A percentile compares a stretch with the other conserved stretches of the same genome.
phyloP scores from a whole-genome alignment of 2,113 vertebrate genomes.

The Lynx canadensis region DNA sequence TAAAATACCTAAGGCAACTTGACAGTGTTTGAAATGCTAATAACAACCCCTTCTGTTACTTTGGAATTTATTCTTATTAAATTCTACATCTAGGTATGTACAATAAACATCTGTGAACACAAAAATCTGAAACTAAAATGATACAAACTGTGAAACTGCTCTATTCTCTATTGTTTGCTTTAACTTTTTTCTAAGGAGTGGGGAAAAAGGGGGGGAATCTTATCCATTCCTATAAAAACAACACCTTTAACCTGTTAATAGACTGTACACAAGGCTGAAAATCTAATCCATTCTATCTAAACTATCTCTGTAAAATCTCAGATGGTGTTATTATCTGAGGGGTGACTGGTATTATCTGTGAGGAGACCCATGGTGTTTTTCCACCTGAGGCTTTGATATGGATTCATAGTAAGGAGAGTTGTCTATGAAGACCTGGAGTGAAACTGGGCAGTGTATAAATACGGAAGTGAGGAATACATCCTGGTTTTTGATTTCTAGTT shows the following conservation, averaged over 20 bases:
- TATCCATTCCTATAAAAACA: background rate
- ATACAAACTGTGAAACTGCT: constrained; percentile 19
- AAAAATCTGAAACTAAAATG: constrained; percentile 31
- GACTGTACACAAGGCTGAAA: background rate
- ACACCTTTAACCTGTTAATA: background rate
- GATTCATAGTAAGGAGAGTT: background rate
- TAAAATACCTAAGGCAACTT: constrained; percentile 15
- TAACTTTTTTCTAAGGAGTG: background rate
- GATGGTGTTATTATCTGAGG: background rate
- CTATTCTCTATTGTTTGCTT: background rate
- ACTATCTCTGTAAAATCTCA: background rate
- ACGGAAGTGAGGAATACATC: background rate
- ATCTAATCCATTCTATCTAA: background rate
- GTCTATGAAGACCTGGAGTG: background rate
- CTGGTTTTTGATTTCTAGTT: background rate
- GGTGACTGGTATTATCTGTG: background rate
- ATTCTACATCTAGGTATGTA: background rate
- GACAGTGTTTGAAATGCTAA: constrained; percentile 60
- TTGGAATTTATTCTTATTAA: constrained; percentile 34
- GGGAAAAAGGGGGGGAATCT: background rate
- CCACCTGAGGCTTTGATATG: background rate
- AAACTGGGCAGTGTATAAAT: background rate
- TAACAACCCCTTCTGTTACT: background rate
- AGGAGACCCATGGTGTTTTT: background rate
- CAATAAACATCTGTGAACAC: background rate